Conservation (phyloP, 2,113 vertebrate genomes). For the Bolborhynchus lineola region DNA sequence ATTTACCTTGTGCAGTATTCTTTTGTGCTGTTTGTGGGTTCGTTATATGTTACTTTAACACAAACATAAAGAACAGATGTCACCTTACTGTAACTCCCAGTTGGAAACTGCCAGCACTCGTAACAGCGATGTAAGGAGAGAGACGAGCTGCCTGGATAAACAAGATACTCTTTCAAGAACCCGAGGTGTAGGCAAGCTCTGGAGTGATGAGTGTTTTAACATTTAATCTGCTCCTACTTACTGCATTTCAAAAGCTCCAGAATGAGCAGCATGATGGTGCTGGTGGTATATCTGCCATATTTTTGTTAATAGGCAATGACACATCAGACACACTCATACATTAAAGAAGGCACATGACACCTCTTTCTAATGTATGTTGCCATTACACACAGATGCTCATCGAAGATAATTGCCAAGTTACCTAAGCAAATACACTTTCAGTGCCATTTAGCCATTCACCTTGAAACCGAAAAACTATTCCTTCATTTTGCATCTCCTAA, state of each 20-base stretch:
- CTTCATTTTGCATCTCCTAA: neutral
- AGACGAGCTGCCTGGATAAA: slow-evolving; percentile 21
- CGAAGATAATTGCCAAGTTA: neutral
- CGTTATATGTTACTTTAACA: neutral
- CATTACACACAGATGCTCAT: neutral
- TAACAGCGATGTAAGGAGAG: neutral
- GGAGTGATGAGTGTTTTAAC: slow-evolving; percentile 35
- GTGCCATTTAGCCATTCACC: neutral
- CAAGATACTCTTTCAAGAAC: slow-evolving; percentile 32
- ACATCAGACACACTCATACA: neutral
- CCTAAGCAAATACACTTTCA: neutral
- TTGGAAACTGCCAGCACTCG: neutral
- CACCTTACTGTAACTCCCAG: neutral
- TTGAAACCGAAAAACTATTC: neutral
- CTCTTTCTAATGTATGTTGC: neutral
- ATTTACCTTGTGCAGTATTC: neutral
- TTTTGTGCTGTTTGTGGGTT: neutral
- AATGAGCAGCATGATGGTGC: neutral
- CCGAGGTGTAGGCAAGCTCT: slow-evolving; percentile 6
- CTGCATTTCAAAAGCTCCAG: neutral
- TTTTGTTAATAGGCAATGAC: neutral
- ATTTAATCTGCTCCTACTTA: neutral
- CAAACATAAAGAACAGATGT: neutral
- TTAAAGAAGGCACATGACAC: neutral
- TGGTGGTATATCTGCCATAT: neutral